Percentiles rank a stretch among this genome's conserved stretches.
Evolutionary conservation across 2,888 invertebrate species (phyloP).

Genomic region (Microctonus aethiopoides): DNA sequence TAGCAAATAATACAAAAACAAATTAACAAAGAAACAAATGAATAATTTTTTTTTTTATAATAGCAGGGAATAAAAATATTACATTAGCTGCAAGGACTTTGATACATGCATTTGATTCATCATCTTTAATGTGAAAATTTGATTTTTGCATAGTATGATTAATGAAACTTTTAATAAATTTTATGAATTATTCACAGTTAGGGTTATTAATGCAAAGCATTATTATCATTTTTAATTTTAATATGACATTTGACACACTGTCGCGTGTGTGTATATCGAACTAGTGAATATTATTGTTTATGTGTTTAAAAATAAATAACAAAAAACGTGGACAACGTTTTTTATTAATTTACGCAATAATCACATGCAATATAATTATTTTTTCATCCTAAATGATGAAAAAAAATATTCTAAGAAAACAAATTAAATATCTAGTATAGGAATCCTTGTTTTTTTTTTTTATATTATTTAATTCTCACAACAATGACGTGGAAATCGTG

Average conservation of each 20-base stretch:
- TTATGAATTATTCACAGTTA: neutral
- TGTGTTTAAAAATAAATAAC: neutral
- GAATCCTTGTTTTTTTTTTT: no score
- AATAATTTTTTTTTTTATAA: neutral
- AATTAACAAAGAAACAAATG: neutral
- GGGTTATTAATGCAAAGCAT: constrained; percentile 6
- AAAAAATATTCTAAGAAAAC: neutral
- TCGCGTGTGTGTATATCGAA: neutral
- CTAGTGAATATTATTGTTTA: neutral
- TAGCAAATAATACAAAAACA: no score
- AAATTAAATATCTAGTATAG: no score
- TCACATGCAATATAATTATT: neutral
- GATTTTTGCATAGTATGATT: neutral
- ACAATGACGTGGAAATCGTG: constrained; percentile 2
- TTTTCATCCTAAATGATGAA: neutral
- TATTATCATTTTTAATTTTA: constrained; percentile 8
- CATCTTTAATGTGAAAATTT: neutral
- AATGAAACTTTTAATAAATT: neutral
- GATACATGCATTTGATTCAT: no score
- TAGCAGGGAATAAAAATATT: neutral
- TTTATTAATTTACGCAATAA: neutral
- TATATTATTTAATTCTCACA: neutral
- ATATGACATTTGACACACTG: neutral
- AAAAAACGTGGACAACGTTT: neutral
- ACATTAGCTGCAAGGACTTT: neutral